phyloP scores from a whole-genome alignment of 2,888 invertebrate genomes.

The Caenorhabditis sp. region DNA sequence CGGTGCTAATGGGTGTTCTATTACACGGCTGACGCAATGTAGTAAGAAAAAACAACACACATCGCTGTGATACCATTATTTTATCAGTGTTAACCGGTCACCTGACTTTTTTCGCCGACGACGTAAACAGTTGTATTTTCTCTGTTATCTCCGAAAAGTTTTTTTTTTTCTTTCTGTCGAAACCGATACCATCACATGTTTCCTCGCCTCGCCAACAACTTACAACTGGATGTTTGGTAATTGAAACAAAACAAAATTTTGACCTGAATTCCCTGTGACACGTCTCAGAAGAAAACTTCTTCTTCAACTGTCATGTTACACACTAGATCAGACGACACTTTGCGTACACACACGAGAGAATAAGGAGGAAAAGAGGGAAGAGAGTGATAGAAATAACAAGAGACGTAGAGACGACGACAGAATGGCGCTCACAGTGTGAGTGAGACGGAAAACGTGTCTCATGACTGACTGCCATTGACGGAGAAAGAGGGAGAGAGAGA shows the following conservation, averaged over 20 bases:
- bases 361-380: not conserved
- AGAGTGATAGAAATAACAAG: constrained; percentile 7
- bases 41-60: not conserved
- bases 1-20: not conserved
- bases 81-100: constrained; percentile 8
- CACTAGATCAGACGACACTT: constrained; percentile 51
- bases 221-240: constrained; percentile 30
- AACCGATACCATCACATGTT: constrained; percentile 22
- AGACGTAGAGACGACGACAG: constrained; percentile 5
- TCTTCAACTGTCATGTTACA: constrained; percentile 40
- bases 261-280: constrained; percentile 35
- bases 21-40: not conserved
- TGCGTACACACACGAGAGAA: constrained; percentile 45
- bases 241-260: constrained; percentile 34
- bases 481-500: constrained; percentile 14
- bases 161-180: not conserved
- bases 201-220: not conserved
- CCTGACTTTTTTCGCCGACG: constrained; percentile 16
- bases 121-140: constrained; percentile 45
- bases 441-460: constrained; percentile 47
- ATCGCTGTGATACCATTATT: not conserved
- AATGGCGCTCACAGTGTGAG: constrained; percentile 14
- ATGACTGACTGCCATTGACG: constrained; percentile 63
- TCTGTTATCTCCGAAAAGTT: constrained; percentile 33
- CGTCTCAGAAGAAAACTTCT: not conserved